phyloP scores from a whole-genome alignment of 1,140 invertebrate species.

The Myzus persicae region DNA sequence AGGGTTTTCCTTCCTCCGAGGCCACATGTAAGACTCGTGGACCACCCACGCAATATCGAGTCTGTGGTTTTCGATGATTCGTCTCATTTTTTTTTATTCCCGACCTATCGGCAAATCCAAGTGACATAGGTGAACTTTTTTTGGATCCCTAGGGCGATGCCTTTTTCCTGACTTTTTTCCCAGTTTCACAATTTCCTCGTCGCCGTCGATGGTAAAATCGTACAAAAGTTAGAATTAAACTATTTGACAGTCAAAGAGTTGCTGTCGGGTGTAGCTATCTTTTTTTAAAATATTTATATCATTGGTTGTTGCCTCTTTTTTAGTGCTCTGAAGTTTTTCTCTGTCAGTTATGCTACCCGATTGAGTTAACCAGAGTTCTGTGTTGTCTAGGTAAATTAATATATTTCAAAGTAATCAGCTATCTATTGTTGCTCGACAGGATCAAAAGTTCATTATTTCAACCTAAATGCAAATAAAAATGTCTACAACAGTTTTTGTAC shows the following conservation, averaged over 20 bases:
- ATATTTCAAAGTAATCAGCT: background rate
- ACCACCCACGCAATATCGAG: too few species aligned
- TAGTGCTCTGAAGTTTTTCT: background rate
- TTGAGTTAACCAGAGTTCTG: background rate
- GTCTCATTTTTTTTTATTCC: background rate
- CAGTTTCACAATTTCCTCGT: background rate
- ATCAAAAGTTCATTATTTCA: too few species aligned
- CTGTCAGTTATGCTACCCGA: background rate
- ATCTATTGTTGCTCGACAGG: too few species aligned
- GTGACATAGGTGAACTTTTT: background rate
- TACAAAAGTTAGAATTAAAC: too few species aligned
- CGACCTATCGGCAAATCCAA: background rate
- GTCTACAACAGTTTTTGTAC: background rate
- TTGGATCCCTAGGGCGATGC: background rate
- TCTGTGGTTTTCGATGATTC: background rate
- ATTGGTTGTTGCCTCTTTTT: background rate
- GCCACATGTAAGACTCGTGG: background rate
- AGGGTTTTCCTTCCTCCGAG: background rate
- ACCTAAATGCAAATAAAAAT: too few species aligned
- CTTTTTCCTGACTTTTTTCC: background rate
- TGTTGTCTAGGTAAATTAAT: background rate
- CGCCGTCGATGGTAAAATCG: background rate
- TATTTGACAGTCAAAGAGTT: background rate
- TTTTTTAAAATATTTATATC: background rate
- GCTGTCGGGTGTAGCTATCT: background rate